Conservation (phyloP, 2,113 vertebrate species). For the Alligator mississippiensis region DNA sequence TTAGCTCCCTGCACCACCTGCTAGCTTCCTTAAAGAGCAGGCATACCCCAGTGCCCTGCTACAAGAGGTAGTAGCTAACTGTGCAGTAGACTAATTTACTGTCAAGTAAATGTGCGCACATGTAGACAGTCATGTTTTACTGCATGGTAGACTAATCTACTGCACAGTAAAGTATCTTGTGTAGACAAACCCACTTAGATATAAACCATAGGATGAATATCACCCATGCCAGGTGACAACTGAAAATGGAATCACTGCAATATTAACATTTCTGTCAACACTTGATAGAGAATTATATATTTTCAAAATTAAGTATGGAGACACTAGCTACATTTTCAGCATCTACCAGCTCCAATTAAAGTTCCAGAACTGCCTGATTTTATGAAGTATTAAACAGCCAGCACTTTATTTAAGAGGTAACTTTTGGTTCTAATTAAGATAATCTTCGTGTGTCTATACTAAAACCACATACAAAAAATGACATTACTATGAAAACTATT, state of each 20-base stretch:
- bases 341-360: background rate
- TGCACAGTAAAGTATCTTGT: too few species aligned
- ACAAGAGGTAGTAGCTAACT: too few species aligned
- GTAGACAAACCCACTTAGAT: too few species aligned
- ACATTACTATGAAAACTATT: background rate
- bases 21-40: too few species aligned
- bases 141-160: too few species aligned
- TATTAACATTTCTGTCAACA: background rate
- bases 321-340: background rate
- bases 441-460: background rate
- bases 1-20: too few species aligned
- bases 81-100: too few species aligned
- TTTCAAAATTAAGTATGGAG: background rate
- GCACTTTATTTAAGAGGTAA: background rate
- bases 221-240: background rate
- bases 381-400: background rate
- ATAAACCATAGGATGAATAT: background rate
- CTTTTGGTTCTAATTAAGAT: background rate
- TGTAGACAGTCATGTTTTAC: too few species aligned
- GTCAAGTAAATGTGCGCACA: too few species aligned
- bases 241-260: background rate
- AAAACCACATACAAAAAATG: background rate
- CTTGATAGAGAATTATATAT: background rate
- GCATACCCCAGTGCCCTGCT: too few species aligned
- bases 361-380: background rate